Evolutionary conservation across 2,888 invertebrate species (phyloP), one percentile per base, ranked within the genome.

Genomic region (Chamaedrilus cognettii): DNA sequence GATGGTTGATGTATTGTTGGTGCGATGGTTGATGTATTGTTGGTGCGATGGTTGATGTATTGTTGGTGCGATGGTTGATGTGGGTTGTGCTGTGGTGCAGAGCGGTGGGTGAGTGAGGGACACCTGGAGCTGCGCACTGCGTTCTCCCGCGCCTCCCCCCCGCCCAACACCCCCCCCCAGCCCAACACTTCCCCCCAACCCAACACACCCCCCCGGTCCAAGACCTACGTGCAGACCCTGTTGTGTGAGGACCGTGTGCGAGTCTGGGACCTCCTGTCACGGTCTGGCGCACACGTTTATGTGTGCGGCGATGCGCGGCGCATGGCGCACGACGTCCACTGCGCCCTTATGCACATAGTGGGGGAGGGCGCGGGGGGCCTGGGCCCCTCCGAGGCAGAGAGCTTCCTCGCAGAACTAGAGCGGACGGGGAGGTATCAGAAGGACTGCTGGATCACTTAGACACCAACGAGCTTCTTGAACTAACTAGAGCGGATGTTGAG

Each of bases 251-350:
- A 91, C 75, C 83, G 83, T 15, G 72, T 84, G 0, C 69, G 86
- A 0, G 78, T 96, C 30, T 90, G 89, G 87, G 77, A 87, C 15
- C 61, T 77, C 1, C 59, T 78, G n/a, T n/a, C n/a, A n/a, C 31
- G 70, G 92, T 95, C 1, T 97, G 96, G 72, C 7, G 76, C 74
- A 15, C 69, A 72, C 60, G 51, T 77, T 3, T 77, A 77, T 66
- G 70, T 78, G 3, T 78, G 78, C 70, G 77, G 78, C 3, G 95
- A 90, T 83, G 89, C 96, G 0, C 95, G 94, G 78, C 90, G 91
- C 77, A 97, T 98, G 96, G 97, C 98, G 0, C 89, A 90, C 76
- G 90, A 90, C 70, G 96, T 98, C 0, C 87, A 88, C 51, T 89
- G 90, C 57, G 90, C 93, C 0, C 88, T 97, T 70, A 78, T 87